phyloP scores from a whole-genome alignment of 92 coral and sea anemone genomes.

The Anthopleura xanthogrammica region DNA sequence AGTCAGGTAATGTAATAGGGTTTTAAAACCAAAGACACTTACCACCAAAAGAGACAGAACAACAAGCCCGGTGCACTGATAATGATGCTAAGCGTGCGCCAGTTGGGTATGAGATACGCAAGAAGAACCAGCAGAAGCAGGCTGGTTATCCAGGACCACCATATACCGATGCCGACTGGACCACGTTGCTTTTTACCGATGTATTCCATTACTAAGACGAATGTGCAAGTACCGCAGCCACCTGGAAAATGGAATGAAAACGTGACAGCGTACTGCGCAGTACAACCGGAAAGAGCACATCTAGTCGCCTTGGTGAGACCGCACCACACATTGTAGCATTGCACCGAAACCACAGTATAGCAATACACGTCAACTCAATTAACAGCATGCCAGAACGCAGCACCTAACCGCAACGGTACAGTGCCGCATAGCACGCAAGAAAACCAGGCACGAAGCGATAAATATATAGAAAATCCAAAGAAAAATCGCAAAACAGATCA shows the following conservation, averaged over 20 bases:
- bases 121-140: slow-evolving; percentile 22
- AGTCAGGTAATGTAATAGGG: background rate
- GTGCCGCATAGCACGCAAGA: too few relatives aligned
- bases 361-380: too few relatives aligned
- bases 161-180: slow-evolving; percentile 22
- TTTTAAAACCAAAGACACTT: background rate
- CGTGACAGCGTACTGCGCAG: background rate
- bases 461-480: too few relatives aligned
- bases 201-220: slow-evolving; percentile 28
- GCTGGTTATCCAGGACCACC: slow-evolving; percentile 36
- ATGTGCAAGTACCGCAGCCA: slow-evolving; percentile 17
- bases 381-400: too few relatives aligned
- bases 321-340: too few relatives aligned
- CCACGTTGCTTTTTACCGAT: slow-evolving; percentile 26
- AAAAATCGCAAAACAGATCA: too few relatives aligned
- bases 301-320: too few relatives aligned
- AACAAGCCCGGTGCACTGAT: slow-evolving; percentile 30
- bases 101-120: slow-evolving; percentile 46
- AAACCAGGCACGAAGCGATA: too few relatives aligned
- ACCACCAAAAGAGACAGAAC: slow-evolving; percentile 20
- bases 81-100: slow-evolving; percentile 50
- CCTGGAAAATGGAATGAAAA: background rate
- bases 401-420: too few relatives aligned
- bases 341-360: too few relatives aligned
- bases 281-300: background rate